Percentiles rank a stretch among this genome's conserved stretches.
Evolutionary conservation across 2,113 vertebrate genomes (phyloP).

Genomic region (Pungitius pungitius): DNA sequence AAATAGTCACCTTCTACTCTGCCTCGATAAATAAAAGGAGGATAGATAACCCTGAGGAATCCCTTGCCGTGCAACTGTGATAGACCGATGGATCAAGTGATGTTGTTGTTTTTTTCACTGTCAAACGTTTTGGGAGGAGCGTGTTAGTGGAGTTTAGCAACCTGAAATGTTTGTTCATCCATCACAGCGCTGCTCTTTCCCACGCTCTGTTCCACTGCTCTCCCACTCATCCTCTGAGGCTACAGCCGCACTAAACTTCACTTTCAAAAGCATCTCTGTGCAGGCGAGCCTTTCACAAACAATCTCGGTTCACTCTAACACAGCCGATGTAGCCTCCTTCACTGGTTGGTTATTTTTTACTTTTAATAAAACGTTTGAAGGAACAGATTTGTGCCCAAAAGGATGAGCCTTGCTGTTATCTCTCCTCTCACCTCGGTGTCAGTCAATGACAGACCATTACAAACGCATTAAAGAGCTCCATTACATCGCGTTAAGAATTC

Average conservation of each 20-base stretch:
- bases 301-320: neutral
- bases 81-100: neutral
- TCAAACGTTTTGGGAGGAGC: slow-evolving; percentile 7
- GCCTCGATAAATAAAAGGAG: neutral
- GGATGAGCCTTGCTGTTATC: slow-evolving; percentile 13
- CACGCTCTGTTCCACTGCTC: neutral
- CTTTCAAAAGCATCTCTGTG: neutral
- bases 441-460: slow-evolving; percentile 5
- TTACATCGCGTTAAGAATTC: neutral
- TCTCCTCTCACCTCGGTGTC: slow-evolving; percentile 19
- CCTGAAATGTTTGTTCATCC: neutral
- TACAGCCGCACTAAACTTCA: neutral
- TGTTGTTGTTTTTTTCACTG: slow-evolving; percentile 9
- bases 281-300: too few relatives aligned
- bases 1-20: neutral
- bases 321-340: neutral
- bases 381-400: too few relatives aligned
- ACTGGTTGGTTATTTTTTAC: neutral
- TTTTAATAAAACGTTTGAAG: neutral
- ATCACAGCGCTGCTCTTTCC: neutral
- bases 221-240: slow-evolving; percentile 23
- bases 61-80: neutral
- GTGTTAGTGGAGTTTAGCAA: neutral
- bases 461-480: slow-evolving; percentile 12
- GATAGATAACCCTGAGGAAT: neutral